Base-by-base conservation (phyloP, 2,113 vertebrate species). In the Tragulus kanchil region DNA sequence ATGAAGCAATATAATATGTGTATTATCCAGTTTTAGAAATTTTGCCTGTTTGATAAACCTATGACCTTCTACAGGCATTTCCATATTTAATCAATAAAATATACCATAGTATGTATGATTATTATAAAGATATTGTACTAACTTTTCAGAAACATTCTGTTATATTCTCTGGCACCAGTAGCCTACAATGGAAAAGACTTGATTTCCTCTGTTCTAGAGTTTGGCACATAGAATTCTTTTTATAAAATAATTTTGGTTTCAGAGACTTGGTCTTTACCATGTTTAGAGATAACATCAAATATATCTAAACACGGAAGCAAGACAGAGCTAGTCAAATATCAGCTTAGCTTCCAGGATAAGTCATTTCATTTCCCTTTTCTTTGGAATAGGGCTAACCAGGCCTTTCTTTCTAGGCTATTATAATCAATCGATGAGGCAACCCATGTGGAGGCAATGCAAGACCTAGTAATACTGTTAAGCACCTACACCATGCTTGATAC, bases 1-100 rank as follows among this genome's bases (percentile, higher is more conserved):
- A 85, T 56, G 8, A 15, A 81, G 12, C 10, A 85, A 54, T 50
- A 50, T 67, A 58, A 77, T 15, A 45, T n/a, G 1, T 77, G 5
- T 82, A 45, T 75, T 81, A 79, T 79, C 50, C 64, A 77, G 36
- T 93, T 82, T 71, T 77, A 88, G 23, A 61, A 94, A 86, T 67
- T 12, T 88, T 62, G 52, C 15, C 21, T 85, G 79, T 93, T 94
- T 95, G 25, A 59, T 61, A 64, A 90, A 90, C 4, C 8, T 83
- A 16, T 67, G n/a, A 91, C 26, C 8, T 89, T 84, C 21, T 73
- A 59, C 5, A 62, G 19, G 17, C 28, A 89, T 87, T 79, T 90
- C n/a, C 16, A 62, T 79, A 73, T 54, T 95, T 79, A 75, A 92
- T 54, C 5, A 65, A 23, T 14, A 73, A 62, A 19, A 94, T 65